Evolutionary conservation across 2,888 invertebrate genomes (phyloP), one percentile per base, ranked within the genome.

Genomic region (Cheilosia scutellata): DNA sequence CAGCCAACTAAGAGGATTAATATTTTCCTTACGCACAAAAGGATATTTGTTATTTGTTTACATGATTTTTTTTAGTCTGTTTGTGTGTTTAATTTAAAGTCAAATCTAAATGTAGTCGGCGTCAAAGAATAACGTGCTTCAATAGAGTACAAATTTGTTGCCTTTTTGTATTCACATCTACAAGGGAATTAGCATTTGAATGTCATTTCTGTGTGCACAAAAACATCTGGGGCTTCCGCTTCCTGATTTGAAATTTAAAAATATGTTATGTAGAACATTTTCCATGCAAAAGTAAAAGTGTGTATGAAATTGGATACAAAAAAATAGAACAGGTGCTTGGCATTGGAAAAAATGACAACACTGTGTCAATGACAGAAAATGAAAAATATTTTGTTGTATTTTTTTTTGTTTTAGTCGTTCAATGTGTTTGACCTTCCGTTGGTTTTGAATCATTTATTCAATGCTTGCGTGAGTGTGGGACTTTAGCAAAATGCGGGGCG

Each of bases 121-220:
- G 5, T 33, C 4, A 1, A 13, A 2, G 5, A 44, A 44, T 9
- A 66, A 20, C 27, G 20, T 57, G 47, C 13, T 49, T 7, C 20
- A 4, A 37, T 75, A 9, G 20, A 27, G 11, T 33, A 16, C 37
- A 63, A 75, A 53, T 68, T 11, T 9, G 2, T 27, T n/a, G 11
- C 33, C 33, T 4, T 42, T 42, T 76, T 68, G 5, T n/a, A 25
- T 20, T 58, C 31, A 49, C 27, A 65, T n/a, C 20, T 53, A 5
- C 13, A 66, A n/a, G 13, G 49, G 25, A 63, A 70, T 82, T 65
- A 82, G 63, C 82, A 82, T 82, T 82, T 71, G 65, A 66, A 77
- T 72, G 51, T 42, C 66, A 55, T 53, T 71, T 60, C 53, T 66
- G 53, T 42, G 62, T 31, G 27, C 74, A 47, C 7, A 16, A 16